Conservation (phyloP, 2,113 vertebrate genomes). For the Syrrhaptes paradoxus region DNA sequence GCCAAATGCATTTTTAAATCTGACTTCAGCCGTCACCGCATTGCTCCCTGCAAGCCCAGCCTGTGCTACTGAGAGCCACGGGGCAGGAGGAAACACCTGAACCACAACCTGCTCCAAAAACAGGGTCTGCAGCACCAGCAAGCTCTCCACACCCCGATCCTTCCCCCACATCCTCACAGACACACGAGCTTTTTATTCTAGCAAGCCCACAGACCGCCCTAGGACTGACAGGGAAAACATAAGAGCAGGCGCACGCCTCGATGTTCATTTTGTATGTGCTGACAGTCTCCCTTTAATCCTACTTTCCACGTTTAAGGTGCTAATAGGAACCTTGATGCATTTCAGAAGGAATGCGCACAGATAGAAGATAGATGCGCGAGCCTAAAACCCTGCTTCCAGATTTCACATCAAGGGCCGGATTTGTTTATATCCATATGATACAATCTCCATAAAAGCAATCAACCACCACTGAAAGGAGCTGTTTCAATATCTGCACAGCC, state of each 20-base stretch:
- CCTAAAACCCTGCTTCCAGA: constrained; percentile 24
- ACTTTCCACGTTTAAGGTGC: constrained; percentile 19
- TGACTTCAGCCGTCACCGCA: not conserved
- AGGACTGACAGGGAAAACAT: not conserved
- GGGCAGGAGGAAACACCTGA: not conserved
- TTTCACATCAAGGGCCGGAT: constrained; percentile 32
- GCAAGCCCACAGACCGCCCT: not conserved
- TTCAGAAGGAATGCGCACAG: not conserved
- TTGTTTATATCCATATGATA: constrained; percentile 61
- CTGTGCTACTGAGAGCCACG: not conserved
- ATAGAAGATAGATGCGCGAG: constrained; percentile 20
- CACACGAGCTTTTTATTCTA: not conserved
- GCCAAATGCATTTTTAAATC: not conserved
- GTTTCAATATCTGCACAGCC: constrained; percentile 34
- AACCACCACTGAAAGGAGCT: constrained; percentile 33
- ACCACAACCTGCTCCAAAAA: not conserved
- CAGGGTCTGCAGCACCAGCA: not conserved
- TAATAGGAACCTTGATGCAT: constrained; percentile 58
- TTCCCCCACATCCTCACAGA: not conserved
- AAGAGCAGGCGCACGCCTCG: not conserved
- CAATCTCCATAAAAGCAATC: constrained; percentile 66
- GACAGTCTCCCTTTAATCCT: constrained; percentile 38
- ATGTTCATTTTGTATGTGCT: constrained; percentile 11
- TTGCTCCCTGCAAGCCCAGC: not conserved
- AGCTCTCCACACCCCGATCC: not conserved